phyloP scores from a whole-genome alignment of 2,888 invertebrate species.

The Nyleta sp. region DNA sequence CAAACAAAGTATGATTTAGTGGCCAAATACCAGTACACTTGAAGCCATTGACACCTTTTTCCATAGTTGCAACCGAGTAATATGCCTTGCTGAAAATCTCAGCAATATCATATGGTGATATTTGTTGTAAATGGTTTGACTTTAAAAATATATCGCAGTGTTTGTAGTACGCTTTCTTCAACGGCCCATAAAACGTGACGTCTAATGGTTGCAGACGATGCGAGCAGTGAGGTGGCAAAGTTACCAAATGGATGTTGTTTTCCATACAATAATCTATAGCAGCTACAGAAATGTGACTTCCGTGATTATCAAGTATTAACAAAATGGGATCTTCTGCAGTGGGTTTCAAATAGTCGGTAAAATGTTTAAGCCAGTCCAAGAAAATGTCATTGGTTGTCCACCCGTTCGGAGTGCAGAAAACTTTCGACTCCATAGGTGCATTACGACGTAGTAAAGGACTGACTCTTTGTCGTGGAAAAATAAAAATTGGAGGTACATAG shows the following conservation, averaged over 20 bases:
- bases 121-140: conserved; percentile 19
- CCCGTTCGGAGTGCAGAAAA: conserved; percentile 72
- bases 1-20: conserved; percentile 14
- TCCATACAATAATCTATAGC: conserved; percentile 5
- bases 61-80: not conserved
- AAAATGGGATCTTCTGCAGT: conserved; percentile 70
- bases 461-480: conserved; percentile 74
- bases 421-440: conserved; percentile 78
- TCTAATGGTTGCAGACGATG: conserved; percentile 59
- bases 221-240: conserved; percentile 56
- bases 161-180: conserved; percentile 44
- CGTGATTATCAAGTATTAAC: conserved; percentile 39
- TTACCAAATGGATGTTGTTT: conserved; percentile 40
- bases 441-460: conserved; percentile 76
- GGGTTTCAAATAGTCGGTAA: conserved; percentile 72
- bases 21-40: conserved; percentile 35
- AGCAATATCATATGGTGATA: conserved; percentile 41
- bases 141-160: conserved; percentile 46
- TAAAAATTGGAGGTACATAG: conserved; percentile 73
- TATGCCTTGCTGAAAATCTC: conserved; percentile 31
- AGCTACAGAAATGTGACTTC: conserved; percentile 22
- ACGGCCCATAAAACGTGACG: conserved; percentile 49
- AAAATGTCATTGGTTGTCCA: conserved; percentile 64
- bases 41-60: conserved; percentile 32
- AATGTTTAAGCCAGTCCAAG: conserved; percentile 65